A percentile compares a stretch with the other conserved stretches of the same genome.
Evolutionary conservation across 2,113 vertebrate genomes (phyloP).

Genomic region (Phrynosoma platyrhinos): DNA sequence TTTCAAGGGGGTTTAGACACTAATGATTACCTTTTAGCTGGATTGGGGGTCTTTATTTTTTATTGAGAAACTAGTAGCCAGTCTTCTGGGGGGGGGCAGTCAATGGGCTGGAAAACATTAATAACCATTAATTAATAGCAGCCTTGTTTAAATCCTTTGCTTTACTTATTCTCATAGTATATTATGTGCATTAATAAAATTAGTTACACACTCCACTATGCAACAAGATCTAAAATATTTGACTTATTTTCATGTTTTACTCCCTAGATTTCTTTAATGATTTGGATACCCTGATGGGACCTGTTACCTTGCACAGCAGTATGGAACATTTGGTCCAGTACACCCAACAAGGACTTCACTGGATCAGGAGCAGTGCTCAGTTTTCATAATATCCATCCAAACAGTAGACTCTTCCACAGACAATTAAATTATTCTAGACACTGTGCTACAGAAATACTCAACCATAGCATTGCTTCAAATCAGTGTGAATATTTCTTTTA

Average conservation of each 20-base stretch:
- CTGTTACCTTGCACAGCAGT: constrained; percentile 96
- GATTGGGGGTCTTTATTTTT: neutral
- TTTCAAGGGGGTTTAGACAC: neutral
- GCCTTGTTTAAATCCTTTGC: constrained; percentile 60
- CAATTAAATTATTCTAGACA: constrained; percentile 76
- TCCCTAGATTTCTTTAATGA: constrained; percentile 96
- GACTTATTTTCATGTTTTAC: constrained; percentile 45
- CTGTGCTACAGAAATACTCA: constrained; percentile 77
- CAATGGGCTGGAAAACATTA: no score
- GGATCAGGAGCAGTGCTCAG: constrained; percentile 92
- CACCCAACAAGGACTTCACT: constrained; percentile 95
- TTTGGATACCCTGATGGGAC: constrained; percentile 94
- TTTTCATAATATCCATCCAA: constrained; percentile 78
- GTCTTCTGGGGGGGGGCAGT: constrained; percentile 20
- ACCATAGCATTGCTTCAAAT: constrained; percentile 73
- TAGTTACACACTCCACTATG: constrained; percentile 55
- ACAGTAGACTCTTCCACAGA: constrained; percentile 56
- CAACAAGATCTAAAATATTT: constrained; percentile 53
- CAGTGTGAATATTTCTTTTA: constrained; percentile 72
- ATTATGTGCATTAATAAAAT: constrained; percentile 34
- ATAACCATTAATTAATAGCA: neutral
- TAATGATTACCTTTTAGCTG: neutral
- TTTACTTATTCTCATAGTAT: constrained; percentile 33
- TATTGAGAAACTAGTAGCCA: neutral
- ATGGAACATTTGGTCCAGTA: constrained; percentile 96